Evolutionary conservation across 2,888 invertebrate species (phyloP).

Genomic region (Rugalucina vietnamica): DNA sequence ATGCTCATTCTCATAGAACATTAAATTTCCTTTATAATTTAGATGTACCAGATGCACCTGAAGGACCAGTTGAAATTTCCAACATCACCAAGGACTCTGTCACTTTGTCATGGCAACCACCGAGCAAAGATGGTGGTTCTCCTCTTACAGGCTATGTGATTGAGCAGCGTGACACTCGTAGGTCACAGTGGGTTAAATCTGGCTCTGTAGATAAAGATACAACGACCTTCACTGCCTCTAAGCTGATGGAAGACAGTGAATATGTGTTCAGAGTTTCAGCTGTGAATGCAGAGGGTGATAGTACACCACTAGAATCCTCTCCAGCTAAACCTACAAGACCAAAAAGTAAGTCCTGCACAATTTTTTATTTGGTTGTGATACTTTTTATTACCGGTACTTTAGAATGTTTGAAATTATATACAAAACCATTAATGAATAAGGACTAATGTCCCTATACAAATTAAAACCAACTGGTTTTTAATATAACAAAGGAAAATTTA

Average conservation of each 20-base stretch:
- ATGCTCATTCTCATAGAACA: not conserved
- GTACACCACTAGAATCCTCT: constrained; percentile 72
- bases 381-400: too few relatives aligned
- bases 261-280: constrained; percentile 81
- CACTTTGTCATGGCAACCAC: constrained; percentile 80
- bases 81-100: constrained; percentile 75
- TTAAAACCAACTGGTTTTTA: too few relatives aligned
- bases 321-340: constrained; percentile 70
- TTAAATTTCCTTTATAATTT: too few relatives aligned
- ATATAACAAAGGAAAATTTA: too few relatives aligned
- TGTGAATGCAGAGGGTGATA: constrained; percentile 79
- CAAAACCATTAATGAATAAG: too few relatives aligned
- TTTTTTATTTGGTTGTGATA: too few relatives aligned
- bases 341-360: constrained; percentile 89
- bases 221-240: constrained; percentile 79
- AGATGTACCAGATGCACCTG: constrained; percentile 80
- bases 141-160: constrained; percentile 78
- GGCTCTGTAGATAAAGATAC: constrained; percentile 68
- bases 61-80: constrained; percentile 73
- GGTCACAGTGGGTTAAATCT: constrained; percentile 90
- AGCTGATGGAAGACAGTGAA: constrained; percentile 87
- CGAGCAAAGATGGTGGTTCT: constrained; percentile 80
- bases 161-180: constrained; percentile 91
- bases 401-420: too few relatives aligned
- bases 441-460: too few relatives aligned